Conservation (phyloP, 1,140 invertebrate genomes). For the Microplitis demolitor region DNA sequence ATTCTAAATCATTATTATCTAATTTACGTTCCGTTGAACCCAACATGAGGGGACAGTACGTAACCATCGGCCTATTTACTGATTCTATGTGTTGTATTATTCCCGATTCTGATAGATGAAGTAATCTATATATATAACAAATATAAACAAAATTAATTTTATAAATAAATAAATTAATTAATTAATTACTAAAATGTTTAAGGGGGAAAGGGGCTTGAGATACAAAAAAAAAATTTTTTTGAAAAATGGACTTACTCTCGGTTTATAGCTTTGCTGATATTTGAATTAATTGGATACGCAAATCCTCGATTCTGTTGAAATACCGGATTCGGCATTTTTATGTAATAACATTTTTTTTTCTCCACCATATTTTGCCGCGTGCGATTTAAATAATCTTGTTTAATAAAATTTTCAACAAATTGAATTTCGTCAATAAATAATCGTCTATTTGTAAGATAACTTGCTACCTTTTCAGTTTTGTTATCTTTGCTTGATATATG, state of each 20-base stretch:
- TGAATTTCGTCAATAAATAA: conserved; percentile 72
- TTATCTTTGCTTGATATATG: background rate
- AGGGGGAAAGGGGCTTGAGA: too few species aligned
- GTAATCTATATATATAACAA: conserved; percentile 59
- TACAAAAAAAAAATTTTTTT: too few species aligned
- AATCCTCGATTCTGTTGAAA: conserved; percentile 70
- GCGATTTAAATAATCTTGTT: conserved; percentile 70
- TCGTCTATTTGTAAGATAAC: conserved; percentile 44
- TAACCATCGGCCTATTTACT: conserved; percentile 69
- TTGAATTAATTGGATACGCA: conserved; percentile 68
- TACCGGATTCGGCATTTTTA: conserved; percentile 70
- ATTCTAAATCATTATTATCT: conserved; percentile 68
- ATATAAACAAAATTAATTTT: background rate
- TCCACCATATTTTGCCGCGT: conserved; percentile 65
- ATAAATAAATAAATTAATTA: background rate
- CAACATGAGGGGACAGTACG: conserved; percentile 79
- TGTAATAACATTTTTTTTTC: conserved; percentile 71
- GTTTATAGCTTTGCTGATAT: conserved; percentile 67
- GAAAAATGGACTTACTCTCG: conserved; percentile 66
- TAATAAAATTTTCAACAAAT: conserved; percentile 70
- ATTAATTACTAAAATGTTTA: too few species aligned
- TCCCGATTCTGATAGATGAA: conserved; percentile 72
- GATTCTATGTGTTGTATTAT: conserved; percentile 70
- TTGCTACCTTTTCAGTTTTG: background rate
- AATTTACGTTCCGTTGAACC: conserved; percentile 79